Conservation (phyloP, 1,140 invertebrate genomes). For the Battus philenor region DNA sequence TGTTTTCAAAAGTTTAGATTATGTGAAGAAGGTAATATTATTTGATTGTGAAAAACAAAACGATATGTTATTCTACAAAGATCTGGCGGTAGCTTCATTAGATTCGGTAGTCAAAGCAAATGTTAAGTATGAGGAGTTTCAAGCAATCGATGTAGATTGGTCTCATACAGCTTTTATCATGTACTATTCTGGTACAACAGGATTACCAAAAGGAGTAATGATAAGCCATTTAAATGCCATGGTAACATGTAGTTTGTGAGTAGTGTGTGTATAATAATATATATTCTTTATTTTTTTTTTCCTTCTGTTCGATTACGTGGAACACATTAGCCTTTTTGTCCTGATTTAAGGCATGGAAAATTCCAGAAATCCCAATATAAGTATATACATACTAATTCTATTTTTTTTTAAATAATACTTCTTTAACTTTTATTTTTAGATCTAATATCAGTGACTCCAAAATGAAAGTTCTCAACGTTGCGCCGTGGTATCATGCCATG, state of each 20-base stretch:
- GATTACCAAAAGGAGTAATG: constrained; percentile 86
- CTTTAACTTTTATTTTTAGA: no score
- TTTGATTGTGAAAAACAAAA: constrained; percentile 29
- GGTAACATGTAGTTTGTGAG: constrained; percentile 20
- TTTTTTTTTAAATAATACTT: no score
- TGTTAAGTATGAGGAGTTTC: constrained; percentile 42
- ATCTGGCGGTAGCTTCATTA: constrained; percentile 21
- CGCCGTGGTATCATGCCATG: constrained; percentile 69
- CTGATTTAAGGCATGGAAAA: no score
- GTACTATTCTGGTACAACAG: constrained; percentile 84
- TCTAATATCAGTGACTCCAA: neutral
- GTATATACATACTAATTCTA: no score
- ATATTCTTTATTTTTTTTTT: no score
- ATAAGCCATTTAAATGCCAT: constrained; percentile 81
- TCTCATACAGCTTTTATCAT: constrained; percentile 61
- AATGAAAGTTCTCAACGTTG: constrained; percentile 26
- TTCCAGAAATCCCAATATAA: no score
- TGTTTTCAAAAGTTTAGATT: constrained; percentile 22
- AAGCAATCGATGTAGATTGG: constrained; percentile 34
- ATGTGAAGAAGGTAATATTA: constrained; percentile 35
- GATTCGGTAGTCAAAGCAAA: constrained; percentile 18
- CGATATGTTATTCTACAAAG: constrained; percentile 28
- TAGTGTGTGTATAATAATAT: no score
- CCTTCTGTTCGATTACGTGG: no score
- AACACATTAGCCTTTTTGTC: no score